phyloP scores from a whole-genome alignment of 64 coral and sea anemone species.

The Porites australiensis region DNA sequence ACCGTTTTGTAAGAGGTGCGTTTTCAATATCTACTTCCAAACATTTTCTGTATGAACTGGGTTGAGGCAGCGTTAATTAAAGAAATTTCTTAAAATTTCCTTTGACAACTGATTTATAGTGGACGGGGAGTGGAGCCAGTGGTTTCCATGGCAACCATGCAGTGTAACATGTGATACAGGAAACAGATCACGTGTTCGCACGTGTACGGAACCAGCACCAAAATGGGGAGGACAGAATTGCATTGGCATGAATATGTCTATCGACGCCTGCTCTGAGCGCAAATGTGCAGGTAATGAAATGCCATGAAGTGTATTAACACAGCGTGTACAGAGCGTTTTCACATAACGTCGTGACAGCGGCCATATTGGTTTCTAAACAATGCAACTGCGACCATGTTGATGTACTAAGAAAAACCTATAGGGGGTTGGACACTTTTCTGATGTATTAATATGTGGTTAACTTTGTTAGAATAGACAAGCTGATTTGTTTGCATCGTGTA shows the following conservation, averaged over 20 bases:
- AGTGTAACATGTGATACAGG: not conserved
- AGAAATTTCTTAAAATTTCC: no score
- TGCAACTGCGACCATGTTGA: no score
- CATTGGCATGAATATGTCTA: not conserved
- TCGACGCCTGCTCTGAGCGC: not conserved
- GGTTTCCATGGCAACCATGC: conserved; percentile 29
- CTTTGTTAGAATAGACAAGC: no score
- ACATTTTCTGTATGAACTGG: no score
- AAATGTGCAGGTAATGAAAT: not conserved
- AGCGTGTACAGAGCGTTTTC: no score
- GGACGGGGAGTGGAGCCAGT: conserved; percentile 11
- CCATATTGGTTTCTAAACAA: no score
- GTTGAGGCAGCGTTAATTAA: no score
- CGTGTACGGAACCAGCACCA: conserved; percentile 1
- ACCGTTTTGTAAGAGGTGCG: conserved; percentile 14
- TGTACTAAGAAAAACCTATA: no score
- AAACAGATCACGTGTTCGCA: conserved; percentile 10
- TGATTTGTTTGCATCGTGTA: no score
- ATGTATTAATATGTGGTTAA: no score
- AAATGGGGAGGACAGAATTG: not conserved
- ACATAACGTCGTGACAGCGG: no score
- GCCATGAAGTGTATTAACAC: not conserved
- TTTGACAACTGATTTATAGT: not conserved
- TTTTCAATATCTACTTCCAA: not conserved
- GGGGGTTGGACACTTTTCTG: no score